Percentiles rank a stretch among this genome's conserved stretches.
Evolutionary conservation across 2,113 vertebrate genomes (phyloP).

Genomic region (Eidolon helvum): DNA sequence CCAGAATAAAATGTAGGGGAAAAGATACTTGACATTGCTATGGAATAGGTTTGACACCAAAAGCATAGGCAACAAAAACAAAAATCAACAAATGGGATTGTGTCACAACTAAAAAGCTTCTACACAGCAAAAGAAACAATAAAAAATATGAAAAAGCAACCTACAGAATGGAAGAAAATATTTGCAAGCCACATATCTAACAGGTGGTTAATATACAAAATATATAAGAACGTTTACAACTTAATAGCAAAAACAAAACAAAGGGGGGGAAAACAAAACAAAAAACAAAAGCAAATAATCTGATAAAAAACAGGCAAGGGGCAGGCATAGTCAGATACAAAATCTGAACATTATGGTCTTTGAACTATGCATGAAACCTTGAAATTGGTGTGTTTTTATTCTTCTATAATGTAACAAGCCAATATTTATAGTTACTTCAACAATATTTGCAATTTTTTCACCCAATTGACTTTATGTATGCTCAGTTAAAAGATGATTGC

Average conservation of each 20-base stretch:
- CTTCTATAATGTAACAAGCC: not conserved
- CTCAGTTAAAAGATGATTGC: slow-evolving; percentile 79
- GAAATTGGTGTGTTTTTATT: not conserved
- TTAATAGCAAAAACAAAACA: not conserved
- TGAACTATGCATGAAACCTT: not conserved
- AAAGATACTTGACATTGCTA: not conserved
- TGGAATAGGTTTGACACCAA: not conserved
- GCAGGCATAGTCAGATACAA: not conserved
- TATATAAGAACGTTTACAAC: not conserved
- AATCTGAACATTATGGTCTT: not conserved
- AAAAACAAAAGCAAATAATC: not conserved
- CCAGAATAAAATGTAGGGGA: not conserved
- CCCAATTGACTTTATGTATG: slow-evolving; percentile 78
- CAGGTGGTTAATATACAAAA: not conserved
- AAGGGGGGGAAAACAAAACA: too few species aligned
- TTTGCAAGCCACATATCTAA: not conserved
- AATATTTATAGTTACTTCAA: slow-evolving; percentile 60
- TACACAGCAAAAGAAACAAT: not conserved
- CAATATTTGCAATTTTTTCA: slow-evolving; percentile 58
- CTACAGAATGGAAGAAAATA: not conserved
- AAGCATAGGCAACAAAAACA: not conserved
- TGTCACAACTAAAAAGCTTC: not conserved
- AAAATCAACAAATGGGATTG: not conserved
- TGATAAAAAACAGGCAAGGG: not conserved
- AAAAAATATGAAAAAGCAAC: not conserved